These are phyloP conservation scores for Pipistrellus pipistrellus DNA, from an alignment of 2,797 vertebrate species.

Conservation along the genomic window DNA sequence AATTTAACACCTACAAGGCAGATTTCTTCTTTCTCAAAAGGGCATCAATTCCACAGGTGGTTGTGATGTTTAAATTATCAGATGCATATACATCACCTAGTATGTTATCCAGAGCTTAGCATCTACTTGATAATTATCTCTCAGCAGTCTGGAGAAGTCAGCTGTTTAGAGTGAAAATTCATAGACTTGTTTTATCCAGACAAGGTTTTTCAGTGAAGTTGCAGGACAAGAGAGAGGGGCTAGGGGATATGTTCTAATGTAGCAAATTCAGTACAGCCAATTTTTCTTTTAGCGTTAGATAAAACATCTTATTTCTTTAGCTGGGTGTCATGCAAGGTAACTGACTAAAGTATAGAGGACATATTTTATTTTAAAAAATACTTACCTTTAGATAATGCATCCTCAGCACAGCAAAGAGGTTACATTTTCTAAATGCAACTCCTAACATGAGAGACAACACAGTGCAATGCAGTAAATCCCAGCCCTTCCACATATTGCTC, in stretches of 20 bases:
- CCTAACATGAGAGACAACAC: background rate
- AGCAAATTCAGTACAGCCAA: background rate
- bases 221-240: background rate
- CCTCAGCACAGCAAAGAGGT: background rate
- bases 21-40: background rate
- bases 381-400: background rate
- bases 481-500: background rate
- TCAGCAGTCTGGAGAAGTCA: background rate
- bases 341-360: background rate
- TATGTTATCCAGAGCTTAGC: background rate
- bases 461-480: background rate
- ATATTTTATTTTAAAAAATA: background rate
- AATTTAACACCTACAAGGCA: background rate
- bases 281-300: background rate
- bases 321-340: background rate
- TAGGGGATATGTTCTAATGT: background rate
- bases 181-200: background rate
- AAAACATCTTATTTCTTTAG: background rate
- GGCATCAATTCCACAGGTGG: background rate
- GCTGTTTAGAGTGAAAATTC: background rate
- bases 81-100: background rate
- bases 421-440: background rate
- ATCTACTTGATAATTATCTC: background rate
- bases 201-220: background rate
- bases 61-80: background rate